Conservation (phyloP, 1,140 invertebrate species). For the Drosophila pseudoobscura region DNA sequence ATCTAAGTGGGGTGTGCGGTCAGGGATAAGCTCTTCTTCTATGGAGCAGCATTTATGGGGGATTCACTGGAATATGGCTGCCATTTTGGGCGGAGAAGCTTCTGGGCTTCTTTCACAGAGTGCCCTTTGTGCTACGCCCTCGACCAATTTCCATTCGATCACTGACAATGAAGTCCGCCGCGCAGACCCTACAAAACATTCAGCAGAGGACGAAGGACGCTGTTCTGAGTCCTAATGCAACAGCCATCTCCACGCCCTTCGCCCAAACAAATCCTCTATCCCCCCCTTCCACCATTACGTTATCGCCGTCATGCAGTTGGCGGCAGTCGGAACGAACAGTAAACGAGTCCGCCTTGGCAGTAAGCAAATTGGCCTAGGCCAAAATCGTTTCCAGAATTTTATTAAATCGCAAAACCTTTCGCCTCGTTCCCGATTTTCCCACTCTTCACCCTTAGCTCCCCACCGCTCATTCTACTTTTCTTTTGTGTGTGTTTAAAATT, state of each 20-base stretch:
- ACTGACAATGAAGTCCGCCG: slow-evolving; percentile 5
- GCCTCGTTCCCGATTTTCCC: slow-evolving; percentile 14
- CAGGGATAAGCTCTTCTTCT: background rate
- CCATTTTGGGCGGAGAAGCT: no score
- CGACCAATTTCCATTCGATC: slow-evolving; percentile 33
- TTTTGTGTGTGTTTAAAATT: slow-evolving; percentile 43
- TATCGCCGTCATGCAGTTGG: slow-evolving; percentile 66
- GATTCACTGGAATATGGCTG: background rate
- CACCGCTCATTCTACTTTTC: slow-evolving; percentile 17
- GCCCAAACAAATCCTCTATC: background rate
- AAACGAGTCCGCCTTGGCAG: slow-evolving; percentile 24
- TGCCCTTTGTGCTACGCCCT: background rate
- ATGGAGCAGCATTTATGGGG: slow-evolving; percentile 1
- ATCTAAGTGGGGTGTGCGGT: slow-evolving; percentile 18
- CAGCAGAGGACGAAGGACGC: slow-evolving; percentile 6
- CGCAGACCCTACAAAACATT: background rate
- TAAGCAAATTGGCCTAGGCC: slow-evolving; percentile 70
- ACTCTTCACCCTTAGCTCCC: background rate
- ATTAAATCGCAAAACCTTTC: slow-evolving; percentile 57
- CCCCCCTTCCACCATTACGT: slow-evolving; percentile 12
- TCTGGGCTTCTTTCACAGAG: no score
- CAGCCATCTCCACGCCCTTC: slow-evolving; percentile 13
- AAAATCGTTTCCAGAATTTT: slow-evolving; percentile 70
- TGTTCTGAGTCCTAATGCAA: slow-evolving; percentile 62
- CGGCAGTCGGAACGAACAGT: slow-evolving; percentile 44